Evolutionary conservation across 2,888 invertebrate species (phyloP), one percentile per base, ranked within the genome.

Genomic region (Gortyna flavago): DNA sequence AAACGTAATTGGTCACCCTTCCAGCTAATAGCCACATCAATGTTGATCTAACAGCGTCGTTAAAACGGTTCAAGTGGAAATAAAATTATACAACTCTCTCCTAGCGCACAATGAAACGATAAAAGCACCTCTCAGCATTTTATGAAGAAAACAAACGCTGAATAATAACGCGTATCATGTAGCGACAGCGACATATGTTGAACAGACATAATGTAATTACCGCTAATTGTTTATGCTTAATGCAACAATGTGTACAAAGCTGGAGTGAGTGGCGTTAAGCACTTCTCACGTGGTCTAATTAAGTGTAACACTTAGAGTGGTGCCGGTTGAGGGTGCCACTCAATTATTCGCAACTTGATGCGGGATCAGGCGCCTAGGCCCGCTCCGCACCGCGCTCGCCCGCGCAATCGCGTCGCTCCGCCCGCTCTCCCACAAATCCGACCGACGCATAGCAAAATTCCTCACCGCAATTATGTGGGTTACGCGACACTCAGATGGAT

Each of bases 281-380:
- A 92, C 92, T 92, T 93, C 94, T 95, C 95, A 93, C 94, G 94
- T 95, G 94, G 93, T 93, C 94, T 95, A 95, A 95, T 96, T 95
- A 96, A 95, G 95, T 92, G 93, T 91, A 92, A 94, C 93, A 93
- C 95, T 95, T 93, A 93, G 90, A 90, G 90, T 88, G 90, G 87
- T 87, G 92, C 91, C 86, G 92, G 90, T 92, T 80, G 91, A 90
- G 94, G 93, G 92, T 89, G 91, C 91, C 92, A 92, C 95, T 95
- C 93, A 95, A 96, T 96, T 96, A 96, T 95, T 94, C 93, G 94
- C 92, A 93, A 94, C 93, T 92, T 89, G 95, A 96, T 96, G 96
- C 96, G 93, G 90, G 95, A 94, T 95, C 96, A 96, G 95, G 75
- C 75, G 76, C 79, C 79, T 78, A 76, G 68, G 66, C 71, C 75